Base-by-base conservation (phyloP, 2,113 vertebrate genomes). In the Sceloporus undulatus region DNA sequence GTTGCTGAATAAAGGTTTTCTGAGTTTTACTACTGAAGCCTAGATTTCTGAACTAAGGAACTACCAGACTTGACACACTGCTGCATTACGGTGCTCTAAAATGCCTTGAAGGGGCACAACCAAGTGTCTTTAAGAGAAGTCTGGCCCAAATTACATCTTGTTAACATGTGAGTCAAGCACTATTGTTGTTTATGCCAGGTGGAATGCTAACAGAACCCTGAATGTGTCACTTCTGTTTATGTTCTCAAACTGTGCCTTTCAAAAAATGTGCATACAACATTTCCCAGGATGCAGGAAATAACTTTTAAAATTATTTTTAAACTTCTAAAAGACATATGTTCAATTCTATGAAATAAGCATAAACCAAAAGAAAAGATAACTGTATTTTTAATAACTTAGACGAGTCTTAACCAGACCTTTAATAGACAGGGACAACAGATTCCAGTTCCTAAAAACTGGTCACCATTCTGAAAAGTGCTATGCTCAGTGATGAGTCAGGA, bases 261-360 rank as follows among this genome's bases (percentile, higher is more conserved):
- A 70, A 42, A 78, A 87, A 80, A 81, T 23, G 6, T 8, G 9
- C 7, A 21, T 16, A 3, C 68, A 2, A 62, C 18, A 38, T 77
- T 62, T 71, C 78, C 68, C 71, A 88, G 1, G 2, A 74, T 65
- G 0, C 27, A 29, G 75, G 65, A 54, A 54, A 65, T 42, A 40
- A 52, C 23, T 62, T 85, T 94, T 62, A 62, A 34, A 34, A 34
- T 95, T 92, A 94, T 95, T 96, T 94, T 83, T 87, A 94, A 95
- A 62, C 38, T 23, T 87, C 77, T 92, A 90, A 91, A 91, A 89
- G 89, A 77, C 89, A 88, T 87, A 5, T 92, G 92, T 93, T 94
- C 93, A 96, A 95, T 92, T 78, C 8, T 82, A 94, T 76, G 93
- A 85, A 76, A 89, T 85, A 83, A 85, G 86, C 84, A 70, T 78